Evolutionary conservation across 2,888 invertebrate genomes (phyloP), one percentile per base, ranked within the genome.

Genomic region (Macaria notata): DNA sequence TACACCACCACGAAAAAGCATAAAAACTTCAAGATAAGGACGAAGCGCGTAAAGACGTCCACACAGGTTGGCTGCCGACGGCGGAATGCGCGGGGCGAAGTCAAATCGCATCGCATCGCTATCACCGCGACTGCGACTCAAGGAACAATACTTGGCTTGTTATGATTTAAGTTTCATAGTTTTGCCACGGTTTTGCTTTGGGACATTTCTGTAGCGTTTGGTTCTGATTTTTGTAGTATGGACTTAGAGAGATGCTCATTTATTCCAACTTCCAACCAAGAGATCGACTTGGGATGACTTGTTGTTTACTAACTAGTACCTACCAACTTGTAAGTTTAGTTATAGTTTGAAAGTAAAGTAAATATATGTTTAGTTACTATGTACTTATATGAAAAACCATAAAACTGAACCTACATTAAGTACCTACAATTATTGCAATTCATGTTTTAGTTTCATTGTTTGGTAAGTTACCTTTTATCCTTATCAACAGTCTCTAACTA

Each of bases 1-100:
- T 75, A 76, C 81, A 79, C 78, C 67, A 68, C 72, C 69, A 70
- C 68, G 70, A 62, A 73, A 73, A 79, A 73, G 73, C 79, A 79
- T 75, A 75, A 74, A 66, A 76, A 79, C 80, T 70, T 65, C 67
- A 65, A 70, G 77, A 79, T 80, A 79, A 75, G 69, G 59, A 59
- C 7, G 33, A 3, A 6, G 4, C n/a, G 41, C 41, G 41, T 9
- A 9, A 41, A 5, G 33, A 41, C 41, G 41, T 41, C 41, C 41
- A 4, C n/a, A 8, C 41, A 4, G 8, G 5, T 5, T n/a, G 78
- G 53, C 76, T 76, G 72, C 74, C 64, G 73, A 64, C 59, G 69
- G 69, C 77, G 82, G 84, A 85, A 84, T 88, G 88, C 73, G 73
- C 68, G 66, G 75, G 67, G 66, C 57, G 59, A 54, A 56, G 62